Base-by-base conservation (phyloP, 2,113 vertebrate species). In the Hyla sarda region DNA sequence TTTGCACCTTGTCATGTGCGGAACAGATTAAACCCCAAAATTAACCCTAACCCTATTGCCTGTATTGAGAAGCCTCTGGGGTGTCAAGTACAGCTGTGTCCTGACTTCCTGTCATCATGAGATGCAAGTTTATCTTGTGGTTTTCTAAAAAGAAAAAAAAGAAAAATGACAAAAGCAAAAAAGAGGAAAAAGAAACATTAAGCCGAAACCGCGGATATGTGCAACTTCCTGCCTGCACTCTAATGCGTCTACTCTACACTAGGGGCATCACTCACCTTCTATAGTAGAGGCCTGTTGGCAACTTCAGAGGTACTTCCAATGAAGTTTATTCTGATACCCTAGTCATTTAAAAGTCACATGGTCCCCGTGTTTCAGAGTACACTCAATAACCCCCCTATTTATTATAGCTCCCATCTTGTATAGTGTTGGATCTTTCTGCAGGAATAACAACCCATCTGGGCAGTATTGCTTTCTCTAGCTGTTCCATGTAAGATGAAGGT, bases 131-230 rank as follows among this genome's bases (percentile, higher is more conserved):
- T 19, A 25, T 48, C 8, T 76, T 48, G 60, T 41, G 41, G 3
- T 41, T 41, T 8, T 41, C 41, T 41, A 41, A 41, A 41, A 41
- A 41, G 3, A 41, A 84, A 58, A 83, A 7, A 13, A 16, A 85
- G 88, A 87, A 19, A 83, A 82, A 62, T 88, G 78, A 71, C 23
- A 67, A 67, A 67, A 56, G 54, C 54, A 37, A 54, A 73, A 90
- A 90, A 85, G 32, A 11, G 1, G 56, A 67, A 79, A 77, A 17
- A 79, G 17, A 71, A 30, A 79, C 13, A 19, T 23, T 67, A 37
- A 48, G 25, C 9, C 83, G 88, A 84, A 90, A 52, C 0, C 73
- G 37, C 41, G 48, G 54, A 71, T 90, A 89, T 89, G 37, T 0
- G 7, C 73, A 82, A 82, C 45, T 69, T 82, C 80, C 80, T 67